Evolutionary conservation across 2,113 vertebrate species (phyloP).

Genomic region (Artemisiospiza belli): DNA sequence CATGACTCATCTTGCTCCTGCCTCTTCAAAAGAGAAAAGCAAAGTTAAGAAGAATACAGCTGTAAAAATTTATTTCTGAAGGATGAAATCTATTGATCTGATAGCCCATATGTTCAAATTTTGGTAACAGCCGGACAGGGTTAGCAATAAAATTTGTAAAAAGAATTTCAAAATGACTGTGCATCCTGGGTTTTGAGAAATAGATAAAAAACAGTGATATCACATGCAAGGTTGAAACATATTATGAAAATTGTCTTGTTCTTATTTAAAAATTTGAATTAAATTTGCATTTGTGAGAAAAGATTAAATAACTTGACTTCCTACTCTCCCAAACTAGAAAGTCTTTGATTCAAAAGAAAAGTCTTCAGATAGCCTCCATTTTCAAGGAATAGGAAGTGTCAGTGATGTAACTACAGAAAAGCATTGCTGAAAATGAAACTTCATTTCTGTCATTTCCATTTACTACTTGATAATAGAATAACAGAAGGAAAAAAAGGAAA

Average conservation of each 20-base stretch:
- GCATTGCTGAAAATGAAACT: background rate
- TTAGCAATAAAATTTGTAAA: background rate
- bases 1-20: background rate
- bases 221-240: background rate
- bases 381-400: slow-evolving; percentile 48
- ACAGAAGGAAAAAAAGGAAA: background rate
- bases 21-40: background rate
- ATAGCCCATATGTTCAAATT: background rate
- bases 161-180: background rate
- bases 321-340: background rate
- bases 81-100: background rate
- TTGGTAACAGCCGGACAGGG: background rate
- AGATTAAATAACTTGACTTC: background rate
- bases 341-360: slow-evolving; percentile 6
- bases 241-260: slow-evolving; percentile 9
- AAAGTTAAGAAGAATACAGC: background rate
- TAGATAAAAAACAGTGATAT: background rate
- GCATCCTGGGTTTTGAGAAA: background rate
- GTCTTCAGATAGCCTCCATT: background rate
- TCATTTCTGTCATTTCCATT: background rate
- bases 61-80: background rate
- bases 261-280: background rate
- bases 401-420: slow-evolving; percentile 36
- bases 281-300: background rate
- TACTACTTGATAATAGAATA: background rate